Conservation (phyloP, 2,113 vertebrate species). For the Chaetura pelagica region DNA sequence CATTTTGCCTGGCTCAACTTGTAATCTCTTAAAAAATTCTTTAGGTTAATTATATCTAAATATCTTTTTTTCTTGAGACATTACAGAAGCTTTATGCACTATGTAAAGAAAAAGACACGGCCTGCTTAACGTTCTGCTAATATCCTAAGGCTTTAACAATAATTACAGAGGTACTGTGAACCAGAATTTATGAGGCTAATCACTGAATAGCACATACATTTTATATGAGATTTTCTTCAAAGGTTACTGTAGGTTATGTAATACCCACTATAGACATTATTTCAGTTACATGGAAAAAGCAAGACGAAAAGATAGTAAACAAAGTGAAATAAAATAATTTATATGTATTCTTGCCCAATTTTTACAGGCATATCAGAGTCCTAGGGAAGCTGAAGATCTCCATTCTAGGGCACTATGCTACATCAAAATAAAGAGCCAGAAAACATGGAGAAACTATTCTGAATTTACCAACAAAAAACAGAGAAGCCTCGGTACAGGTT, state of each 20-base stretch:
- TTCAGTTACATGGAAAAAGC: neutral
- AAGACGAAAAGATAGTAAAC: neutral
- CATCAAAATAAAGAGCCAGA: neutral
- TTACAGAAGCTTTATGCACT: slow-evolving; percentile 36
- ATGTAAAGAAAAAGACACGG: slow-evolving; percentile 1
- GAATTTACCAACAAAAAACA: neutral
- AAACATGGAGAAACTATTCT: neutral
- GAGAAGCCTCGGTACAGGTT: neutral
- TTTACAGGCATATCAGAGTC: neutral
- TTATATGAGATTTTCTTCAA: slow-evolving; percentile 38
- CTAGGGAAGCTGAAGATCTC: neutral
- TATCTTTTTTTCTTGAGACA: neutral
- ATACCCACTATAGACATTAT: neutral
- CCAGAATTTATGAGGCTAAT: slow-evolving; percentile 73
- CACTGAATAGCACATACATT: slow-evolving; percentile 54
- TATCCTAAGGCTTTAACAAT: slow-evolving; percentile 62
- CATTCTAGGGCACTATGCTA: neutral
- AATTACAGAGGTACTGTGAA: slow-evolving; percentile 62
- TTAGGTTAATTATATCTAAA: slow-evolving; percentile 54
- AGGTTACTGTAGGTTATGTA: neutral
- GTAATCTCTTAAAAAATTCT: slow-evolving; percentile 50
- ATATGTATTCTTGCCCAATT: neutral
- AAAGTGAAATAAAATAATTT: neutral
- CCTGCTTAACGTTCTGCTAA: slow-evolving; percentile 56
- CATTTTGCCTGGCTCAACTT: neutral